phyloP scores from a whole-genome alignment of 2,888 invertebrate genomes.

The Malacosoma neustria region DNA sequence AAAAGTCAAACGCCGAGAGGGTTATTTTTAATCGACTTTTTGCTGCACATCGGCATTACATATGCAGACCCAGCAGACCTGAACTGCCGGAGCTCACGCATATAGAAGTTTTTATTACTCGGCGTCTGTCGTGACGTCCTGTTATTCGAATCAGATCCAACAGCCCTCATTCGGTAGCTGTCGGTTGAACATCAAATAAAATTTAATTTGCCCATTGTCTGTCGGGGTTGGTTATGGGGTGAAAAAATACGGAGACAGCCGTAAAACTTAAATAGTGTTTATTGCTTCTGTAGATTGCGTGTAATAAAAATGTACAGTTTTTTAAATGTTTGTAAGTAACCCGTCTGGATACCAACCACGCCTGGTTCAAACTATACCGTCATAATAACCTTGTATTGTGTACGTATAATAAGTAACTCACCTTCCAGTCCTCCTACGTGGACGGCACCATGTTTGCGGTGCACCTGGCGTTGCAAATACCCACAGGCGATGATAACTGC shows the following conservation, averaged over 20 bases:
- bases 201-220: slow-evolving; percentile 61
- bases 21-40: slow-evolving; percentile 43
- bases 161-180: slow-evolving; percentile 40
- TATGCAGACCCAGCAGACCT: slow-evolving; percentile 51
- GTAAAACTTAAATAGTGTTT: slow-evolving; percentile 6
- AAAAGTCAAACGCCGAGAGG: slow-evolving; percentile 32
- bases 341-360: no score
- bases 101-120: slow-evolving; percentile 12
- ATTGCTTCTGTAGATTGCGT: slow-evolving; percentile 1
- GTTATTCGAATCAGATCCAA: slow-evolving; percentile 38
- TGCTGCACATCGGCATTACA: slow-evolving; percentile 42
- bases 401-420: no score
- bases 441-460: no score
- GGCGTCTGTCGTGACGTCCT: slow-evolving; percentile 47
- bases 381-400: no score
- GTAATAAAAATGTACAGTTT: neutral
- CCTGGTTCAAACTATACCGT: no score
- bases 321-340: no score
- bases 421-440: no score
- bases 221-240: slow-evolving; percentile 17
- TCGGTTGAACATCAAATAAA: slow-evolving; percentile 50
- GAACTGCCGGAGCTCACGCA: slow-evolving; percentile 33
- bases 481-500: no score
- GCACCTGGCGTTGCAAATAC: no score
- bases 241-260: slow-evolving; percentile 13